Base-by-base conservation (phyloP, 2,797 vertebrate species). In the Cyprinodon diabolis region DNA sequence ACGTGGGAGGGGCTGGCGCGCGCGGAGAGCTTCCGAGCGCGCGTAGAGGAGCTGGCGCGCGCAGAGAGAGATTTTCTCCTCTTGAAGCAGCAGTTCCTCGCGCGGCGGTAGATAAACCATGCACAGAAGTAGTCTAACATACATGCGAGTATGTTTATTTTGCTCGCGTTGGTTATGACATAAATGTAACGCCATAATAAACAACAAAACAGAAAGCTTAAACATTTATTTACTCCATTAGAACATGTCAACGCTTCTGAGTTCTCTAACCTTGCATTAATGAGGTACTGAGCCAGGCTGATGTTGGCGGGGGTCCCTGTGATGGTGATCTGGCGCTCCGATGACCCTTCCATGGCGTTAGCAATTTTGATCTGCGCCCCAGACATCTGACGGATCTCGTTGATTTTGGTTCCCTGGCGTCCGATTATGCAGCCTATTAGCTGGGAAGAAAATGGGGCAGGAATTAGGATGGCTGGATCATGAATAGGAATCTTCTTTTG, bases 391-490 rank as follows among this genome's bases (percentile, higher is more conserved):
- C 97, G 96, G 91, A 98, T 98, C 95, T 98, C 97, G 95, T 97
- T 98, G 95, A 98, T 98, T 96, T 98, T 98, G 95, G 96, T 98
- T 91, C 97, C 97, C 93, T 98, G 97, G 91, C 97, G 96, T 93
- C 97, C 97, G 73, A 98, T 98, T 95, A 98, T 98, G 92, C 97
- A 98, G 95, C 97, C 97, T 96, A 98, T 98, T 96, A 98, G 95
- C 97, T 98, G 94, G 92, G 96, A 95, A 94, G 87, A 94, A 95
- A 88, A 92, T 65, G 79, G 82, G 77, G 82, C n/a, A 48, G 87
- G 81, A 88, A 78, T 90, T 90, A 91, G 84, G 77, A 91, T 75
- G 81, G 77, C 78, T 60, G 62, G 74, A 75, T 55, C 25, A 49
- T 21, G 54, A 30, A 45, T 66, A 70, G 23, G 69, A 76, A 49